These are phyloP conservation scores for Tenualosa thibaudeaui DNA, from an alignment of 2,797 vertebrate species.

Conservation along the genomic window DNA sequence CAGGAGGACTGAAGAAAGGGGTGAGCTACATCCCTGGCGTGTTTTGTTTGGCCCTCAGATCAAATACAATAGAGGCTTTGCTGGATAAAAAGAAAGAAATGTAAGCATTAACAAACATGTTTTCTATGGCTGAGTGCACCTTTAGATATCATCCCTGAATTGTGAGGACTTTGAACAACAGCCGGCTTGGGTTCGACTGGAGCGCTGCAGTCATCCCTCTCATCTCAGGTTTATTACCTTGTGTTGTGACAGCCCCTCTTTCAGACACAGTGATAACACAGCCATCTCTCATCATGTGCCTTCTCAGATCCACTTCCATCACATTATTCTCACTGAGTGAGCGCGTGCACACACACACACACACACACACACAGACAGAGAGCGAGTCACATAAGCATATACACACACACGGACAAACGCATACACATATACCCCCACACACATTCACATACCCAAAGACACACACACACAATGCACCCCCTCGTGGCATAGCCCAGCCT, in stretches of 20 bases:
- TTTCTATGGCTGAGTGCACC: no score
- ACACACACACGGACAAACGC: not conserved
- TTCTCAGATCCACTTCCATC: not conserved
- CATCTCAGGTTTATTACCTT: not conserved
- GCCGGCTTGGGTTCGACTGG: not conserved
- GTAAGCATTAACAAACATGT: no score
- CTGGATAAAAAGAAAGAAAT: no score
- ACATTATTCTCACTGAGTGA: not conserved
- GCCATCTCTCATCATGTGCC: not conserved
- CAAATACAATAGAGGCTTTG: no score
- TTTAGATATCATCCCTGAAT: no score
- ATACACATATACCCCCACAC: not conserved
- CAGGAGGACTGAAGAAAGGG: no score
- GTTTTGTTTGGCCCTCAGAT: no score
- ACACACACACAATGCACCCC: not conserved
- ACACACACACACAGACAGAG: constrained; percentile 7
- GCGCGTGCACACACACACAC: not conserved
- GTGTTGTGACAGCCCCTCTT: not conserved
- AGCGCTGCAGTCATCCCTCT: not conserved
- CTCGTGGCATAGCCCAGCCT: not conserved
- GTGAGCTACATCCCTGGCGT: no score
- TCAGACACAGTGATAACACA: not conserved
- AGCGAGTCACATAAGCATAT: no score
- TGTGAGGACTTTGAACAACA: not conserved
- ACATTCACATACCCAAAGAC: not conserved